Evolutionary conservation across 2,888 invertebrate species (phyloP).

Genomic region (Lepidocyrtinus sp.): DNA sequence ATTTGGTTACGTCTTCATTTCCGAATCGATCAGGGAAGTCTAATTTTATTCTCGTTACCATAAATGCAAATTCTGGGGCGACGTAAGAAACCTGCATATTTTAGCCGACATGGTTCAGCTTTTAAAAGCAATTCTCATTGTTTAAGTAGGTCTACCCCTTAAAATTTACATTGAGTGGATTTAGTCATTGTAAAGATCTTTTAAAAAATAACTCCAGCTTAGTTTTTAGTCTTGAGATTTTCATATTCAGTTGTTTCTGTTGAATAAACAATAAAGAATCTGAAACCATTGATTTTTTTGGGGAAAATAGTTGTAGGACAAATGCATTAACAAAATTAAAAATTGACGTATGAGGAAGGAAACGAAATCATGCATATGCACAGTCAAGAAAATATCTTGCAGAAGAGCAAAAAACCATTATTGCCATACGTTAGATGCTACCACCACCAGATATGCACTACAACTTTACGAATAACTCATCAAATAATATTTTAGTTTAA

Average conservation of each 20-base stretch:
- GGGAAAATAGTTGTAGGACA: not conserved
- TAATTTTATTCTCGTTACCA: not conserved
- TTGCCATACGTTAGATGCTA: not conserved
- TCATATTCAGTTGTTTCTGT: not conserved
- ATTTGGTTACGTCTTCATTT: not conserved
- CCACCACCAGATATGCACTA: too few relatives aligned
- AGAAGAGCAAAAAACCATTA: not conserved
- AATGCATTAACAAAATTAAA: constrained; percentile 59
- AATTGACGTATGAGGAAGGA: constrained; percentile 48
- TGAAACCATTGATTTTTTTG: not conserved
- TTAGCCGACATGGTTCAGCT: not conserved
- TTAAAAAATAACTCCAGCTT: not conserved
- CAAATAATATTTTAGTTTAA: not conserved
- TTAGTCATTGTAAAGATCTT: not conserved
- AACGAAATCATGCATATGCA: constrained; percentile 57
- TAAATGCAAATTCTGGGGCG: not conserved
- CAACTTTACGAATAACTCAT: not conserved
- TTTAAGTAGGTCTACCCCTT: not conserved
- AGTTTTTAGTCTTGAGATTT: not conserved
- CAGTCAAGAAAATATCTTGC: not conserved
- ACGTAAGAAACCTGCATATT: not conserved
- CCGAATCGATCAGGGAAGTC: not conserved
- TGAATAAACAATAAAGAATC: not conserved
- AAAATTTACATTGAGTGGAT: not conserved
- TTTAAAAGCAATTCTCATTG: not conserved